Base-by-base conservation (phyloP, 2,888 invertebrate genomes). In the Pterostichus niger region DNA sequence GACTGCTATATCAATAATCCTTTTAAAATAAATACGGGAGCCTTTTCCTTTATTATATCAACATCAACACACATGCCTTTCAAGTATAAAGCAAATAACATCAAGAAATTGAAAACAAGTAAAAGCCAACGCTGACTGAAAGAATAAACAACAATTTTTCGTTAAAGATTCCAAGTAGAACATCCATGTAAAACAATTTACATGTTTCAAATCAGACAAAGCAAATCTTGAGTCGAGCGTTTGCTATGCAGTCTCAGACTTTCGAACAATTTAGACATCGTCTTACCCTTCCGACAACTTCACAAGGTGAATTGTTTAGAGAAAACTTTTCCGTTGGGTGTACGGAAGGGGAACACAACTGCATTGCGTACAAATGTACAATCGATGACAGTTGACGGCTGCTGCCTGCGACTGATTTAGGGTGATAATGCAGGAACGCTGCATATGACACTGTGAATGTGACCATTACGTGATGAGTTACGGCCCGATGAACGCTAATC, bases 331-430 rank as follows among this genome's bases (percentile, higher is more conserved):
- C 40, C 40, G 5, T 1, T 6, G 40, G 40, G 40, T 7, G 9
- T 33, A 33, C 33, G 35, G 33, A 24, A 17, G 64, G 64, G 64
- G 35, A 35, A 64, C 64, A 64, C 64, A 31, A n/a, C 33, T 64
- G 64, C 64, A 64, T 33, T 64, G 64, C 64, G 35, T 35, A 64
- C 64, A 64, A 64, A 64, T 54, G 77, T 56, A 40, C 56, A 77
- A 77, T 77, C 77, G 77, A 77, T 77, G 77, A 77, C 77, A 77
- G 54, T 56, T 77, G 77, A 77, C 77, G 56, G 77, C 17, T 71
- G 68, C 44, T 17, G 56, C 13, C 15, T 17, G 15, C 44, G 6
- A 59, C 54, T 56, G 77, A 77, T 77, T 77, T 77, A 77, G 77
- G 56, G 56, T 40, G 77, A 56, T 77, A 40, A 56, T 77, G 49